Conservation (phyloP, 2,888 invertebrate genomes). For the Tenthredo livida region DNA sequence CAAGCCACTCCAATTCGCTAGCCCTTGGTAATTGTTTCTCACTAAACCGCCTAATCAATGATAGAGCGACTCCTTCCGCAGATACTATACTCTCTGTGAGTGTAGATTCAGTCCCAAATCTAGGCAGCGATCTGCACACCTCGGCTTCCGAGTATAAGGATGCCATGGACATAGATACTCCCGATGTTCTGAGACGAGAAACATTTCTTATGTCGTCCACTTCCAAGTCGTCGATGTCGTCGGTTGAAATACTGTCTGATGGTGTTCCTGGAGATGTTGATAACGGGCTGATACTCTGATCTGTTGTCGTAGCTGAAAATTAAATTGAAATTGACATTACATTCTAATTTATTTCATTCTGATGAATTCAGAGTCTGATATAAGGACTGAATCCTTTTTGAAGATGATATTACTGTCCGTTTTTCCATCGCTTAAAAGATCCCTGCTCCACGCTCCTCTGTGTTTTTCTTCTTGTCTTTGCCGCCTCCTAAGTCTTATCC, state of each 20-base stretch:
- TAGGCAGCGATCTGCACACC: constrained; percentile 72
- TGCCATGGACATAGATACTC: constrained; percentile 83
- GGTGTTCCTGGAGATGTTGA: constrained; percentile 79
- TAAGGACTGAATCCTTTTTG: neutral
- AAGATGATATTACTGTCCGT: constrained; percentile 78
- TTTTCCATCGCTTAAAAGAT: constrained; percentile 78
- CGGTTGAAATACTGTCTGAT: constrained; percentile 79
- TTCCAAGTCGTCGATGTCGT: constrained; percentile 80
- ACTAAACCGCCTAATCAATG: constrained; percentile 87
- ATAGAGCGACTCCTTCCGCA: constrained; percentile 90
- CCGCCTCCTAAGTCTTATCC: constrained; percentile 82
- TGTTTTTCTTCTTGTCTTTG: constrained; percentile 79
- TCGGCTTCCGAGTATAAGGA: constrained; percentile 83
- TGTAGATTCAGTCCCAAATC: constrained; percentile 77
- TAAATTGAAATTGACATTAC: no score
- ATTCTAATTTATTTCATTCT: no score
- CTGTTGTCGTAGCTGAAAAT: constrained; percentile 78
- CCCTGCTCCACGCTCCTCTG: constrained; percentile 67
- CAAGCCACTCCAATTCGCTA: constrained; percentile 89
- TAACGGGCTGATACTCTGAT: constrained; percentile 80
- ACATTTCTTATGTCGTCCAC: constrained; percentile 79
- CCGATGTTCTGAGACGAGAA: constrained; percentile 73
- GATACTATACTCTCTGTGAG: constrained; percentile 80
- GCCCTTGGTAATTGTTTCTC: constrained; percentile 89
- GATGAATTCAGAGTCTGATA: neutral